Evolutionary conservation across 2,113 vertebrate genomes (phyloP), one percentile per base, ranked within the genome.

Genomic region (crab-eating macaque (Macaca fascicularis)): DNA sequence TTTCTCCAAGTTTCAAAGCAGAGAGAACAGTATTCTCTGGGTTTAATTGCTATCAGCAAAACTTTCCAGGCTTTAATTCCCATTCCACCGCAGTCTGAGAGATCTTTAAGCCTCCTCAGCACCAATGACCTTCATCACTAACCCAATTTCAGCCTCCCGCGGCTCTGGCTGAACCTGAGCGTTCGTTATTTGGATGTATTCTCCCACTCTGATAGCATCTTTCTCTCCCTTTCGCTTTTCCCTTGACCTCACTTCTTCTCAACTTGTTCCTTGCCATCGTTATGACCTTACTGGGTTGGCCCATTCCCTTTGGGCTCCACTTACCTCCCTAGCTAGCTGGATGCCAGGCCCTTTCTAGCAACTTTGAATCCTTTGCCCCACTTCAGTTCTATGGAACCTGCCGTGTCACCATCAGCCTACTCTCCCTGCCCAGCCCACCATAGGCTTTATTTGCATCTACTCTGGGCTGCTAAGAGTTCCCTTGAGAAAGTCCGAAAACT

Each of bases 1-100:
- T 80, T 97, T 59, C 48, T 94, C 19, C 40, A 89, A 89, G 30
- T 50, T 35, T n/a, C 70, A 84, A 82, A 80, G 43, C 52, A 87
- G n/a, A 86, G 55, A 32, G 50, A 69, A 27, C 38, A 88, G 35
- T n/a, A 25, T 89, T 92, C 20, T 30, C 14, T 38, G 50, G 35
- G 35, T 61, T 85, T 55, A 38, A 76, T 7, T 79, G 55, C 23
- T 43, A 27, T 52, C 16, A 45, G 14, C 22, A 35, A 80, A 59
- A 70, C 3, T 57, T 48, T 40, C 48, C 48, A 96, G 87, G 57
- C 19, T 70, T 80, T 57, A n/a, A 48, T 70, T 91, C 13, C 61
- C 32, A 52, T 72, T 20, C n/a, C 40, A 52, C 5, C 50, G 8
- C 70, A 61, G 35, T 32, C 84, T 89, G 40, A 52, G 30, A 1